These are phyloP conservation scores for Rhea americana DNA, from an alignment of 2,113 vertebrate genomes.

Conservation along the genomic window DNA sequence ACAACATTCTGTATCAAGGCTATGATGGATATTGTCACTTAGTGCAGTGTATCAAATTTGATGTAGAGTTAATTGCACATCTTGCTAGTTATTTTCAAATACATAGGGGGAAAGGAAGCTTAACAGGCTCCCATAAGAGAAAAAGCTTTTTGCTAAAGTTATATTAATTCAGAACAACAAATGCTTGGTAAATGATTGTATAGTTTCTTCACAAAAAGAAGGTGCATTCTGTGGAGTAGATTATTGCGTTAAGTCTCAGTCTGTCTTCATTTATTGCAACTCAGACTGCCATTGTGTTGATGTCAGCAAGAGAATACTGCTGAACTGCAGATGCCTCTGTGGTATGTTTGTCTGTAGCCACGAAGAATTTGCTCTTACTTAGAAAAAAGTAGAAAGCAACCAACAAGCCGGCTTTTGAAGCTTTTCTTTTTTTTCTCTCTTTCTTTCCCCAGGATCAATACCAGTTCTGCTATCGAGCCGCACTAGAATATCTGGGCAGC, in stretches of 20 bases:
- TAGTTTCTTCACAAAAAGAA: background rate
- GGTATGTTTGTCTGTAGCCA: background rate
- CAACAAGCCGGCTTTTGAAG: slow-evolving; percentile 3
- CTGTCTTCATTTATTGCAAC: background rate
- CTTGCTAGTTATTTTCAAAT: background rate
- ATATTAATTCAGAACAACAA: background rate
- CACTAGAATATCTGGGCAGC: slow-evolving; percentile 98
- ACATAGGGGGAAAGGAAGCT: background rate
- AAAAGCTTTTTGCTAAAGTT: background rate
- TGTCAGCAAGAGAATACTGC: slow-evolving; percentile 1
- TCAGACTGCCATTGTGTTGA: background rate
- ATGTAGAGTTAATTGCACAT: background rate
- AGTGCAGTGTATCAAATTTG: background rate
- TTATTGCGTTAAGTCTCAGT: background rate
- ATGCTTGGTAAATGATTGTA: background rate
- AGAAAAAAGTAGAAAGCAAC: background rate
- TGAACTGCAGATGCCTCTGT: background rate
- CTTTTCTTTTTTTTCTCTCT: slow-evolving; percentile 40
- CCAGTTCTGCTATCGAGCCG: slow-evolving; percentile 98
- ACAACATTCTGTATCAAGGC: background rate
- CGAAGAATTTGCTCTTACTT: background rate
- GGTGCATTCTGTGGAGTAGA: background rate
- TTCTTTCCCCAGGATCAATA: slow-evolving; percentile 91
- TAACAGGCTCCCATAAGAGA: background rate
- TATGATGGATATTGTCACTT: background rate